A percentile compares a stretch with the other conserved stretches of the same genome.
Evolutionary conservation across 2,888 invertebrate genomes (phyloP).

Genomic region (Melanostoma scalare): DNA sequence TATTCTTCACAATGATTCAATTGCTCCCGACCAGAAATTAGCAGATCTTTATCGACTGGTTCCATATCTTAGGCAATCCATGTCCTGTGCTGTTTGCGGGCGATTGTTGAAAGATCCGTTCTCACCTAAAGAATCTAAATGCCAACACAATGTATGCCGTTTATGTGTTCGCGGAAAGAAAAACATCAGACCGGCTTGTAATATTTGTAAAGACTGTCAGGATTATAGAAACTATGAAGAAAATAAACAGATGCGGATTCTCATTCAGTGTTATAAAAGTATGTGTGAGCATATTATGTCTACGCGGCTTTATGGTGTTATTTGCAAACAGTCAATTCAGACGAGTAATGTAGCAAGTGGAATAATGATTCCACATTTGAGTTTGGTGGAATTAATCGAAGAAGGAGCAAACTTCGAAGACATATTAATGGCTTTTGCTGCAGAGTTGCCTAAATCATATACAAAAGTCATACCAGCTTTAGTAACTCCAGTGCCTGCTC

Average conservation of each 20-base stretch:
- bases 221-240: conserved; percentile 91
- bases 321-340: conserved; percentile 80
- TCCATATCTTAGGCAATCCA: conserved; percentile 91
- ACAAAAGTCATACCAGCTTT: conserved; percentile 88
- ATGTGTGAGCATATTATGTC: conserved; percentile 92
- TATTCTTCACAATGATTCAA: conserved; percentile 75
- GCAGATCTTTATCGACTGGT: conserved; percentile 91
- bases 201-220: conserved; percentile 92
- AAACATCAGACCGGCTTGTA: conserved; percentile 91
- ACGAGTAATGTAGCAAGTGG: conserved; percentile 81
- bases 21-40: conserved; percentile 86
- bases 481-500: conserved; percentile 81
- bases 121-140: conserved; percentile 89
- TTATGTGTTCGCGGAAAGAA: conserved; percentile 92
- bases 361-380: conserved; percentile 81
- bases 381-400: conserved; percentile 89
- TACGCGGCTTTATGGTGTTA: conserved; percentile 85
- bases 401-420: conserved; percentile 91
- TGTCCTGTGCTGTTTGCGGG: conserved; percentile 95
- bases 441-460: conserved; percentile 88
- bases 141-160: conserved; percentile 95
- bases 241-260: conserved; percentile 90
- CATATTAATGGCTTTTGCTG: conserved; percentile 87
- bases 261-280: conserved; percentile 94
- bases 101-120: conserved; percentile 91